Evolutionary conservation across 92 coral and sea anemone genomes (phyloP).

Genomic region (Epizoanthus illoricatus): DNA sequence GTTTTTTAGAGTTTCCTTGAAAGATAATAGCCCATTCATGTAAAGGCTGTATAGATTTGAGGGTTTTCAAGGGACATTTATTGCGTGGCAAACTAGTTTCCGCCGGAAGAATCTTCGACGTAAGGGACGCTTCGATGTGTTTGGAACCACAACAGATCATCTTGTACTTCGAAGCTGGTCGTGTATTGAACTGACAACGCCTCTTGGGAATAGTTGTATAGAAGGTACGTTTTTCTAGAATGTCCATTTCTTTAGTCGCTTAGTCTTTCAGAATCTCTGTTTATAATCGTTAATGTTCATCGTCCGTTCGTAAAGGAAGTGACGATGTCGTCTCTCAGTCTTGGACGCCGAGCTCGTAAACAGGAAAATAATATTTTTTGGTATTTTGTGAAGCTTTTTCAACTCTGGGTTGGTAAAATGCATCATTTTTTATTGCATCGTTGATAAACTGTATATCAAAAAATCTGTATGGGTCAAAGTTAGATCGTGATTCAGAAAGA

Average conservation of each 20-base stretch:
- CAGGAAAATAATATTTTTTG: neutral
- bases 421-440: neutral
- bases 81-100: conserved; percentile 44
- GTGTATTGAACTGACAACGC: neutral
- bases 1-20: neutral
- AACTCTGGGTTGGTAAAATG: neutral
- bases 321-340: conserved; percentile 14
- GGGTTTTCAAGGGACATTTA: neutral
- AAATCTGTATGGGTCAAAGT: neutral
- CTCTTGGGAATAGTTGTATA: neutral
- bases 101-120: conserved; percentile 44
- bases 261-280: neutral
- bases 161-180: neutral
- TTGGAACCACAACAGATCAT: neutral
- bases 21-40: conserved; percentile 6
- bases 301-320: conserved; percentile 29
- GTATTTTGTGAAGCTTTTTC: neutral
- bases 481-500: neutral
- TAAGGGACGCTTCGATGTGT: conserved; percentile 31
- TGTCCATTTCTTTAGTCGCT: neutral
- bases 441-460: neutral
- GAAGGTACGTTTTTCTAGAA: conserved; percentile 20
- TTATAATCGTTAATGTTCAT: neutral
- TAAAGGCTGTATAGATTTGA: conserved; percentile 12
- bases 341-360: neutral